Percentiles rank a stretch among this genome's conserved stretches.
These are phyloP conservation scores for Hypercompe scribonia DNA, from an alignment of 2,888 invertebrate genomes.

Conservation along the genomic window DNA sequence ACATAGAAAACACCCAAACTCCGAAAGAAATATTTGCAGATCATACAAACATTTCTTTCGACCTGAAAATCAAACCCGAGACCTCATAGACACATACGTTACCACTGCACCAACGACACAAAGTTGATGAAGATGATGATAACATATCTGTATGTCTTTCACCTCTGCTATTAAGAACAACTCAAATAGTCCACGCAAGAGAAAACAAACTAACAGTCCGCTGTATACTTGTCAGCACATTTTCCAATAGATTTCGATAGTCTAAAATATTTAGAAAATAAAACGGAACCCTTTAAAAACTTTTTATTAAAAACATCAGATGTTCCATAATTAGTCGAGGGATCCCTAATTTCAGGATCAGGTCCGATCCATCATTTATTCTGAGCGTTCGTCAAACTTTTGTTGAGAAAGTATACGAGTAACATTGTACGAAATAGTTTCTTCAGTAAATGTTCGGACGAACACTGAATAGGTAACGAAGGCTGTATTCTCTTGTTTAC, in stretches of 20 bases:
- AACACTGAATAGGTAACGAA: slow-evolving; percentile 30
- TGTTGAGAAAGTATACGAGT: slow-evolving; percentile 36
- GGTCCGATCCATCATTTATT: slow-evolving; percentile 44
- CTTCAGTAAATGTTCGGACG: slow-evolving; percentile 48
- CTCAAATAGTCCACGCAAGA: too few relatives aligned
- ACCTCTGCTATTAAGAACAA: too few relatives aligned
- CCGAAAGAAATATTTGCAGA: too few relatives aligned
- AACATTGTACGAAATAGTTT: slow-evolving; percentile 38
- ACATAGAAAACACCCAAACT: too few relatives aligned
- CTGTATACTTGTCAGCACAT: not conserved
- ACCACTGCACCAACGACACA: too few relatives aligned
- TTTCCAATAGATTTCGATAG: not conserved
- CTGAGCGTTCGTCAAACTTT: slow-evolving; percentile 40
- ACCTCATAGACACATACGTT: too few relatives aligned
- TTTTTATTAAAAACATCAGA: slow-evolving; percentile 25
- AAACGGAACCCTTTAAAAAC: slow-evolving; percentile 21
- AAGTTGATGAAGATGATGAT: too few relatives aligned
- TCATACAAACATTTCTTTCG: too few relatives aligned
- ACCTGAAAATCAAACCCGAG: too few relatives aligned
- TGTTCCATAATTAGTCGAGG: slow-evolving; percentile 17
- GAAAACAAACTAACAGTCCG: too few relatives aligned
- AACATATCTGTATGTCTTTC: too few relatives aligned
- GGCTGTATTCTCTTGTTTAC: slow-evolving; percentile 17
- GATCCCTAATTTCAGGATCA: slow-evolving; percentile 18
- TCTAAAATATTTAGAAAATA: not conserved